phyloP scores from a whole-genome alignment of 1,140 invertebrate genomes.

The Metopolophium dirhodum region DNA sequence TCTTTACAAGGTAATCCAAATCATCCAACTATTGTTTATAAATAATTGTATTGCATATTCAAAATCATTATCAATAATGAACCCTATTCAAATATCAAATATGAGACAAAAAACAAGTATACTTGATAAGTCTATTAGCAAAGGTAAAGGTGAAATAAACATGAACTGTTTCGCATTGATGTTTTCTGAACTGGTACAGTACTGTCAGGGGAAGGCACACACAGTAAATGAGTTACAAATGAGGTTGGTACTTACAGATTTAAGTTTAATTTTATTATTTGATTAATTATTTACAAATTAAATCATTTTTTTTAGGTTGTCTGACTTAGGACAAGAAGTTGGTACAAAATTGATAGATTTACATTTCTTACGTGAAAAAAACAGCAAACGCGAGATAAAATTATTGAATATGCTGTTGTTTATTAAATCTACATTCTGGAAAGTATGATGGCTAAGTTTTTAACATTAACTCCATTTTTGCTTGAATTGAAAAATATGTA shows the following conservation, averaged over 20 bases:
- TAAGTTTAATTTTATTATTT: not conserved
- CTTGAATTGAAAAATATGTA: not conserved
- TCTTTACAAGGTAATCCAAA: not conserved
- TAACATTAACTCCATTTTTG: not conserved
- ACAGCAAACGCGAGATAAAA: conserved; percentile 94
- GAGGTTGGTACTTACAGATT: conserved; percentile 71
- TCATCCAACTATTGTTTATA: not conserved
- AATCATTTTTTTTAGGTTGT: conserved; percentile 71
- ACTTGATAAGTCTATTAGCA: conserved; percentile 88
- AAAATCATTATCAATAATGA: conserved; percentile 37
- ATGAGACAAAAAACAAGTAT: conserved; percentile 78
- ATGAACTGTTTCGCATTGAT: conserved; percentile 92
- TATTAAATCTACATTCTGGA: conserved; percentile 96
- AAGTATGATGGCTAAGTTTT: conserved; percentile 68
- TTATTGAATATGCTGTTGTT: conserved; percentile 94
- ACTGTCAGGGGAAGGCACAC: conserved; percentile 94
- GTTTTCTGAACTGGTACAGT: conserved; percentile 98
- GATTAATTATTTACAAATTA: not conserved
- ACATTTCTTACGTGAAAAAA: conserved; percentile 90
- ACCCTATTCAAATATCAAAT: conserved; percentile 58
- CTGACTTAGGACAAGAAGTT: conserved; percentile 93
- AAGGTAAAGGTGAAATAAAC: conserved; percentile 90
- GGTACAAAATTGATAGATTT: conserved; percentile 92
- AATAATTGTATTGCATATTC: not conserved
- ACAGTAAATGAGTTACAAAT: conserved; percentile 94